phyloP scores from a whole-genome alignment of 2,797 vertebrate genomes.

The Molossus molossus region DNA sequence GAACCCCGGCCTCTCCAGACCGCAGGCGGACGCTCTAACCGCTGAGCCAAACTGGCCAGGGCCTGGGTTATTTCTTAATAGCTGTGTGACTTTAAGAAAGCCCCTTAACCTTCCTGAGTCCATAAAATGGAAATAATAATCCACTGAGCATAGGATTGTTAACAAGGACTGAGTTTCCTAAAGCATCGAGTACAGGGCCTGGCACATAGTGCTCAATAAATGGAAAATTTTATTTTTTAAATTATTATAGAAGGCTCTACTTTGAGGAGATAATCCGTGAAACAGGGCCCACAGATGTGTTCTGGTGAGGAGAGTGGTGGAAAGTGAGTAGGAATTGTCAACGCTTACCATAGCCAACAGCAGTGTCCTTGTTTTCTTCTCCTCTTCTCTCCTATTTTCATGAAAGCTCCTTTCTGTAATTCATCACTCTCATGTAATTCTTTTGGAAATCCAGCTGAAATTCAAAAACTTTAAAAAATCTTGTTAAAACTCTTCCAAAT shows the following conservation, averaged over 20 bases:
- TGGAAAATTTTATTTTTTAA: neutral
- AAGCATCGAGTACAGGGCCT: neutral
- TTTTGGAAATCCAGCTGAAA: slow-evolving; percentile 11
- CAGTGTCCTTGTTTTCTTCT: neutral
- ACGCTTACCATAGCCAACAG: neutral
- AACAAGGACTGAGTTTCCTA: neutral
- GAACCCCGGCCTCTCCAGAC: too few relatives aligned
- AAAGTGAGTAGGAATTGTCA: neutral
- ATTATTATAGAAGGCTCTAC: neutral
- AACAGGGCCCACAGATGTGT: neutral
- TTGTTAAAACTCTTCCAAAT: slow-evolving; percentile 32
- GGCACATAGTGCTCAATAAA: neutral
- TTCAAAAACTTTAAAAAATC: slow-evolving; percentile 56
- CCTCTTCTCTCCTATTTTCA: neutral
- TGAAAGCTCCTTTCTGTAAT: neutral
- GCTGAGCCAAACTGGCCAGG: too few relatives aligned
- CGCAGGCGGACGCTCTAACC: too few relatives aligned
- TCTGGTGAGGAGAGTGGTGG: neutral
- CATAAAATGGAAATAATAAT: slow-evolving; percentile 23
- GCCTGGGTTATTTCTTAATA: neutral
- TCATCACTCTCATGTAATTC: neutral
- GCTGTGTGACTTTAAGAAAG: neutral
- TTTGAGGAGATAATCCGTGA: slow-evolving; percentile 3
- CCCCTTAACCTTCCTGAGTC: neutral
- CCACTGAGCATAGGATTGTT: neutral